Evolutionary conservation across 2,113 vertebrate genomes (phyloP).

Genomic region (Corvus cornix): DNA sequence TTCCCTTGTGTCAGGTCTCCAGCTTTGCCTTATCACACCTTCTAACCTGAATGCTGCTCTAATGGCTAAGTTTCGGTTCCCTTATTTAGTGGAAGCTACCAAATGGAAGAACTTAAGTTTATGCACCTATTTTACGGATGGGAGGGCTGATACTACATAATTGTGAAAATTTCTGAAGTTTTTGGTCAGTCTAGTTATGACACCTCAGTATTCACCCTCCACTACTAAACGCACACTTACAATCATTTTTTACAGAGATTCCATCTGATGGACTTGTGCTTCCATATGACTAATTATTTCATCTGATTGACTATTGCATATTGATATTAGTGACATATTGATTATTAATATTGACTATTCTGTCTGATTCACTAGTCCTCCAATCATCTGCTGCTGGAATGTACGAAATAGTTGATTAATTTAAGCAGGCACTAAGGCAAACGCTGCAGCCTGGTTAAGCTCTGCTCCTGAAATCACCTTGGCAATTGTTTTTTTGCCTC

Average conservation of each 20-base stretch:
- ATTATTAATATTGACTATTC: not conserved
- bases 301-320: not conserved
- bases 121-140: not conserved
- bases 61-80: not conserved
- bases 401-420: too few species aligned
- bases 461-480: not conserved
- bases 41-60: not conserved
- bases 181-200: fast-evolving
- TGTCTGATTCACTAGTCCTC: not conserved
- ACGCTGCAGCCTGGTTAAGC: fast-evolving
- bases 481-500: fast-evolving
- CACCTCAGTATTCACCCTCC: not conserved
- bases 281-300: not conserved
- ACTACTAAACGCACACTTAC: not conserved
- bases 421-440: not conserved
- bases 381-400: too few species aligned
- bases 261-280: not conserved
- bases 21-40: not conserved
- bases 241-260: fast-evolving
- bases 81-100: not conserved
- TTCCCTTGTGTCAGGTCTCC: not conserved
- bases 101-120: not conserved
- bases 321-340: not conserved
- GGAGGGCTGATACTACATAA: not conserved
- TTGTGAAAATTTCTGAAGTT: not conserved